A percentile compares a stretch with the other conserved stretches of the same genome.
Evolutionary conservation across 2,888 invertebrate genomes (phyloP).

Genomic region (Acleris cristana): DNA sequence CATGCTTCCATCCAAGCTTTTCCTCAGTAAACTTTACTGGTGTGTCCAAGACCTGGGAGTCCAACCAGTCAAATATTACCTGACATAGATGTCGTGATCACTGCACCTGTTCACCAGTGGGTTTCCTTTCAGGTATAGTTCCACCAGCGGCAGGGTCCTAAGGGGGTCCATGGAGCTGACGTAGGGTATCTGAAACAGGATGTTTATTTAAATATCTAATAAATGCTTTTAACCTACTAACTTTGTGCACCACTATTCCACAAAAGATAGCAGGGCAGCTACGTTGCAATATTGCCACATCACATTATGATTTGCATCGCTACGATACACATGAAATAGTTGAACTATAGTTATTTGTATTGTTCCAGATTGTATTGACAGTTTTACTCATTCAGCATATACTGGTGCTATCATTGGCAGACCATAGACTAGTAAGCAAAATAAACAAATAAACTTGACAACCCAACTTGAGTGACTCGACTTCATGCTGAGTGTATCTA

Average conservation of each 20-base stretch:
- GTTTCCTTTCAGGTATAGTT: conserved; percentile 91
- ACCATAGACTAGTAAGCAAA: too few species aligned
- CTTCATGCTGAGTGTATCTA: too few species aligned
- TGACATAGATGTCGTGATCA: conserved; percentile 90
- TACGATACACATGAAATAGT: not conserved
- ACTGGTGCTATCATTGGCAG: not conserved
- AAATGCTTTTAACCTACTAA: not conserved
- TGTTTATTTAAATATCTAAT: not conserved
- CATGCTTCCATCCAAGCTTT: not conserved
- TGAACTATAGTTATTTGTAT: not conserved
- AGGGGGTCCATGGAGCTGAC: conserved; percentile 86
- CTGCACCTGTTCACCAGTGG: conserved; percentile 91
- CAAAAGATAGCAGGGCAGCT: not conserved
- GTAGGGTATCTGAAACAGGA: conserved; percentile 86
- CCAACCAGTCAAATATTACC: conserved; percentile 84
- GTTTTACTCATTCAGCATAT: not conserved
- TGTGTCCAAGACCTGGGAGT: conserved; percentile 38
- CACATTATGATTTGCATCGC: not conserved
- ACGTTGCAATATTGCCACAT: too few species aligned
- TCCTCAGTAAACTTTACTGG: conserved; percentile 7
- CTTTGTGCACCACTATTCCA: not conserved
- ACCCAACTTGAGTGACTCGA: too few species aligned
- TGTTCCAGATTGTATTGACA: too few species aligned
- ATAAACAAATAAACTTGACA: too few species aligned
- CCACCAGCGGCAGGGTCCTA: conserved; percentile 88